A percentile compares a stretch with the other conserved stretches of the same genome.
Conservation (phyloP, 2,113 vertebrate genomes). For the Dasyurus viverrinus region DNA sequence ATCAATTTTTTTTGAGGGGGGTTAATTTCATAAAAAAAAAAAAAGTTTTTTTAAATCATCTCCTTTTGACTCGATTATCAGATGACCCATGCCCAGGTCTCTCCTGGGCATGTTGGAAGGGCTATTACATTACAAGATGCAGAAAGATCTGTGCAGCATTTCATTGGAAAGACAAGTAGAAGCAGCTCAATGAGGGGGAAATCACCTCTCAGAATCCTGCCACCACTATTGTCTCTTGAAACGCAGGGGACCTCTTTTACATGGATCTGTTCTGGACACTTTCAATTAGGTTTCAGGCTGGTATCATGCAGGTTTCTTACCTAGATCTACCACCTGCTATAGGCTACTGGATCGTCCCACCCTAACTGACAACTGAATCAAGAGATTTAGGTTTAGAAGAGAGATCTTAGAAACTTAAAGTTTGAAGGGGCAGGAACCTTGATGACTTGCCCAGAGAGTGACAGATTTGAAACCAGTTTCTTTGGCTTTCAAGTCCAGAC, state of each 20-base stretch:
- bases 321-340: neutral
- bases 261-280: neutral
- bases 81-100: neutral
- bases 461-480: neutral
- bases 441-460: neutral
- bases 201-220: neutral
- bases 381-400: neutral
- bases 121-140: neutral
- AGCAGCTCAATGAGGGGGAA: neutral
- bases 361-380: neutral
- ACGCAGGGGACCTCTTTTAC: neutral
- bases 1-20: no score
- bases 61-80: neutral
- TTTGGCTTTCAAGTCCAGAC: neutral
- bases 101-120: neutral
- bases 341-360: neutral
- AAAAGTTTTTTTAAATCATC: neutral
- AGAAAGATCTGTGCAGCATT: neutral
- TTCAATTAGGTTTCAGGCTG: neutral
- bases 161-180: neutral
- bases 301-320: neutral
- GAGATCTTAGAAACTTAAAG: neutral
- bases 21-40: neutral
- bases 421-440: neutral
- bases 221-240: neutral